Evolutionary conservation across 2,888 invertebrate species (phyloP).

Genomic region (Ormyrus pomaceus): DNA sequence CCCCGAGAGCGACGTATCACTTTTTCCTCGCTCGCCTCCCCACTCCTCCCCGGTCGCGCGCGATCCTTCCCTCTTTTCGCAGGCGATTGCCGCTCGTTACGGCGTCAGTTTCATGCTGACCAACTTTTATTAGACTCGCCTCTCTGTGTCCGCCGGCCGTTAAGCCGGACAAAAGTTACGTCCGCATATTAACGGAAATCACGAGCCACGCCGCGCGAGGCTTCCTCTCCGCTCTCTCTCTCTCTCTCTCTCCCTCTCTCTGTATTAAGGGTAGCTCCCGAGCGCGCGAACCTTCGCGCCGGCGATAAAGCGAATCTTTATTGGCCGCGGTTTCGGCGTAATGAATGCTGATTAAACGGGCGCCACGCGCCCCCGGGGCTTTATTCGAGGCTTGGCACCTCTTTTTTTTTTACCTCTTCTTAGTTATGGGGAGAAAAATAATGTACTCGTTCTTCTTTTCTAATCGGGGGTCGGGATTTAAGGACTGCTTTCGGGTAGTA

Average conservation of each 20-base stretch:
- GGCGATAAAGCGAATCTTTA: slow-evolving; percentile 48
- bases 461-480: too few relatives aligned
- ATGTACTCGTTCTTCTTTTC: not conserved
- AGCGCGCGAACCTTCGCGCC: not conserved
- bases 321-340: slow-evolving; percentile 26
- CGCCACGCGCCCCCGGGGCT: slow-evolving; percentile 8
- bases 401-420: slow-evolving; percentile 5
- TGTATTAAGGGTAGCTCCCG: slow-evolving; percentile 10
- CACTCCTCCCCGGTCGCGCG: slow-evolving; percentile 42
- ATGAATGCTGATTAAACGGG: slow-evolving; percentile 53
- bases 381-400: not conserved
- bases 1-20: slow-evolving; percentile 29
- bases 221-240: not conserved
- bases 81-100: slow-evolving; percentile 58
- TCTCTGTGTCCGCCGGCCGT: slow-evolving; percentile 51
- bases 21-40: slow-evolving; percentile 14
- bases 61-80: too few relatives aligned
- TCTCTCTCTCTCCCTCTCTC: not conserved
- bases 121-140: slow-evolving; percentile 71
- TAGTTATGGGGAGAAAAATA: slow-evolving; percentile 13
- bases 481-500: too few relatives aligned
- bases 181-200: slow-evolving; percentile 58
- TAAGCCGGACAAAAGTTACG: slow-evolving; percentile 58
- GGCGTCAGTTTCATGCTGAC: slow-evolving; percentile 68
- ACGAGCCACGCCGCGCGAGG: slow-evolving; percentile 18